Evolutionary conservation across 2,113 vertebrate genomes (phyloP).

Genomic region (Lonchura striata): DNA sequence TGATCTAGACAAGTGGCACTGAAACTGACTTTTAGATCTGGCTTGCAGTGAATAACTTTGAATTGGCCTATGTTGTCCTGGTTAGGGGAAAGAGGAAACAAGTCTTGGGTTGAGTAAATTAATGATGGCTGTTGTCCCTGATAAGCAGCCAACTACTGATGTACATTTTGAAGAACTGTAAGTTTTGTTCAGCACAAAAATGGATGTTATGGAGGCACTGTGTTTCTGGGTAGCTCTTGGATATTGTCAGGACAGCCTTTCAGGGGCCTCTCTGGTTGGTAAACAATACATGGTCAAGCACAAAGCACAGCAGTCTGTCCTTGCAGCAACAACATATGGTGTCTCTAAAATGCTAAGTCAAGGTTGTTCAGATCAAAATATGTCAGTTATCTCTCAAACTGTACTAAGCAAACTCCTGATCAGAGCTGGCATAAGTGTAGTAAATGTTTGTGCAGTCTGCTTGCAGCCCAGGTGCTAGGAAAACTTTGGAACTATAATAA

Average conservation of each 20-base stretch:
- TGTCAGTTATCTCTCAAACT: background rate
- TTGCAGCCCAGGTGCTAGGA: background rate
- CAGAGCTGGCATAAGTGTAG: background rate
- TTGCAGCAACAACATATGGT: conserved; percentile 20
- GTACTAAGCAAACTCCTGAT: background rate
- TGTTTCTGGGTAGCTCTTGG: background rate
- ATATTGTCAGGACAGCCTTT: background rate
- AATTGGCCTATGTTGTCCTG: background rate
- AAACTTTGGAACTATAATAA: background rate
- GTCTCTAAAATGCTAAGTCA: background rate
- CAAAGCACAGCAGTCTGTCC: background rate
- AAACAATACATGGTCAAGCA: background rate
- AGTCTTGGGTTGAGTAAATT: background rate
- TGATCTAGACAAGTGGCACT: background rate
- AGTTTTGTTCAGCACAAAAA: background rate
- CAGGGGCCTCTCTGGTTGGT: background rate
- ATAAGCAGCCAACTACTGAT: background rate
- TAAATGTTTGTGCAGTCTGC: background rate
- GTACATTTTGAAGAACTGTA: background rate
- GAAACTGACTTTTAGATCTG: background rate
- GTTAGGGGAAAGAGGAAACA: background rate
- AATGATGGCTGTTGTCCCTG: background rate
- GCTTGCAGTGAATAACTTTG: background rate
- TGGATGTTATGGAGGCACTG: background rate
- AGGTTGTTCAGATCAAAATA: conserved; percentile 19